Conservation (phyloP, 2,888 invertebrate genomes). For the Gasteruption jaculator region DNA sequence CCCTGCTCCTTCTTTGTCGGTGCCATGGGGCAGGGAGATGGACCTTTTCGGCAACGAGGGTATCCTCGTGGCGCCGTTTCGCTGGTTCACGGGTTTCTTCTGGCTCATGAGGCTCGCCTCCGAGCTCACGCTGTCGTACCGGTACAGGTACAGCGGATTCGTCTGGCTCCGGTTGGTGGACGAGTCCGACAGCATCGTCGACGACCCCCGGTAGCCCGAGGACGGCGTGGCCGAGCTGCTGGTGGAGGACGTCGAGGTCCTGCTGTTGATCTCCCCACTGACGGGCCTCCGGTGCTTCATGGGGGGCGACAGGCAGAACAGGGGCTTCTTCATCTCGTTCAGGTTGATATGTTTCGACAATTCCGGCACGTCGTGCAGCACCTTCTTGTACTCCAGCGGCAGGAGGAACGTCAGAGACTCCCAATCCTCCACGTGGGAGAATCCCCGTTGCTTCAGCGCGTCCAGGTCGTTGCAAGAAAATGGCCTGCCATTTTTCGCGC, state of each 20-base stretch:
- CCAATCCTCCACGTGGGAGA: constrained; percentile 88
- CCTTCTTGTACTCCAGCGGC: constrained; percentile 77
- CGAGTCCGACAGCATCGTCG: constrained; percentile 75
- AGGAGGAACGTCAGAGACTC: constrained; percentile 84
- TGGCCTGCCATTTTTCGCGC: constrained; percentile 57
- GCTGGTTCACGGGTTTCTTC: constrained; percentile 33
- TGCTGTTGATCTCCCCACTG: constrained; percentile 57
- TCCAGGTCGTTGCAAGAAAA: constrained; percentile 82
- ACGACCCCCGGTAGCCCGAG: constrained; percentile 82
- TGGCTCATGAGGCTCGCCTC: constrained; percentile 63
- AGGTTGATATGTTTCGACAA: constrained; percentile 63
- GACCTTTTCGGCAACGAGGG: constrained; percentile 67
- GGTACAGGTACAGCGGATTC: constrained; percentile 74
- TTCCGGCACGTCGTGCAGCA: constrained; percentile 77
- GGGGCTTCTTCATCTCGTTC: constrained; percentile 56
- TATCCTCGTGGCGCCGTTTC: constrained; percentile 40
- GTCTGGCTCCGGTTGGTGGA: constrained; percentile 60
- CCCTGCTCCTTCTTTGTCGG: constrained; percentile 48
- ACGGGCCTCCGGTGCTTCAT: constrained; percentile 56
- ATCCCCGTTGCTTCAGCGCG: constrained; percentile 72
- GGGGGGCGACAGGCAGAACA: constrained; percentile 58
- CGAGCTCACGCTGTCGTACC: constrained; percentile 73
- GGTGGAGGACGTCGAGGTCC: constrained; percentile 62
- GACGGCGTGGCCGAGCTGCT: constrained; percentile 77
- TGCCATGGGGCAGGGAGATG: constrained; percentile 57